These are phyloP conservation scores for Holotrichia oblita DNA, from an alignment of 1,140 invertebrate species.

Conservation along the genomic window DNA sequence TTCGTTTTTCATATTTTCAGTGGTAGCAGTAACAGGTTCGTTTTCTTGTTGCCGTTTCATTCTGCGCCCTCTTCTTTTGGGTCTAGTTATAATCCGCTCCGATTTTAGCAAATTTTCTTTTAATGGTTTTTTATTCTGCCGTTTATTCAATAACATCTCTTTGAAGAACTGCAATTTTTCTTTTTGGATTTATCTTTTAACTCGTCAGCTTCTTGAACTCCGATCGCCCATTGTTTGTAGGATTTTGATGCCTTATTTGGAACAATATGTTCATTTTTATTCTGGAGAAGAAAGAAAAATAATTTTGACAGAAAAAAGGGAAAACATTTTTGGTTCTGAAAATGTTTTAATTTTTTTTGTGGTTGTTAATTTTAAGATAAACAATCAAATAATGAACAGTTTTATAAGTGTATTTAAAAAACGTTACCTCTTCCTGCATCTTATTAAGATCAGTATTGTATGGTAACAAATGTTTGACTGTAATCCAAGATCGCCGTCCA, in stretches of 20 bases:
- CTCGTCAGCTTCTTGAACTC: slow-evolving; percentile 51
- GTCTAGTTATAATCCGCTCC: background rate
- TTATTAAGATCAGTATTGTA: slow-evolving; percentile 63
- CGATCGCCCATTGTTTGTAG: slow-evolving; percentile 50
- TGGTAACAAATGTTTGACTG: slow-evolving; percentile 69
- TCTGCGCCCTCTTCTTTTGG: background rate
- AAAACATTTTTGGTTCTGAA: no score
- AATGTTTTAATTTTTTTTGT: background rate
- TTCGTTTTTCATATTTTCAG: background rate
- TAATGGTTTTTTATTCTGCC: background rate
- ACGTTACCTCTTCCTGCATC: slow-evolving; percentile 26
- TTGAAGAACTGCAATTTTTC: slow-evolving; percentile 58
- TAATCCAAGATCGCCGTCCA: slow-evolving; percentile 81
- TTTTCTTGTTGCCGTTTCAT: background rate
- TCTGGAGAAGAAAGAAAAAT: slow-evolving; percentile 37
- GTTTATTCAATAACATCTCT: slow-evolving; percentile 52
- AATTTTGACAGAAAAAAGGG: background rate
- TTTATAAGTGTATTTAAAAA: no score
- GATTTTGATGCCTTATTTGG: background rate
- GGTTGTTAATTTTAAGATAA: no score
- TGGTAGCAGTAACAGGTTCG: background rate
- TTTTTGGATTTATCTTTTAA: slow-evolving; percentile 50
- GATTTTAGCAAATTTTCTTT: slow-evolving; percentile 20
- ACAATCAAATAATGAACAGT: no score
- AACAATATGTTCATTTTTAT: slow-evolving; percentile 36